These are phyloP conservation scores for Polypterus bichir DNA, from an alignment of 2,113 vertebrate genomes.

Conservation along the genomic window DNA sequence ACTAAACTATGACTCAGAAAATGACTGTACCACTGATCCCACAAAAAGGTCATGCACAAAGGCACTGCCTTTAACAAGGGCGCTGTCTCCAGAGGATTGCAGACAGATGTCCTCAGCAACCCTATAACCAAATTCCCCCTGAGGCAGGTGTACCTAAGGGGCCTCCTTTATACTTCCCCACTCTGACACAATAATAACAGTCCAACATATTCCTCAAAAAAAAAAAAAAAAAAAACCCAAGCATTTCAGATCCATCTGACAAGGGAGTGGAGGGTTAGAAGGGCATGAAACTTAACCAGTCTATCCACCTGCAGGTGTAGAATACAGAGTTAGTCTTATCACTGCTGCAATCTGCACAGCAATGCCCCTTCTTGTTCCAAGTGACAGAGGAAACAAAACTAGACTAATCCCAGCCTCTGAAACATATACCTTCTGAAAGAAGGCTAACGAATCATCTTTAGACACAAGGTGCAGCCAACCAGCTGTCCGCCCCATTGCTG, in stretches of 20 bases:
- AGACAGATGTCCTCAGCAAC: no score
- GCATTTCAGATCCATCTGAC: background rate
- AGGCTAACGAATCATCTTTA: conserved; percentile 11
- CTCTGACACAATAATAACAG: background rate
- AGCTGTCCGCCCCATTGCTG: conserved; percentile 15
- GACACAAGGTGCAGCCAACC: conserved; percentile 18
- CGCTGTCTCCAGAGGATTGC: no score
- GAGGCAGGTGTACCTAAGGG: no score
- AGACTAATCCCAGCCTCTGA: conserved; percentile 16
- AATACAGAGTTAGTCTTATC: conserved; percentile 1
- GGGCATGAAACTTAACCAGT: conserved; percentile 12
- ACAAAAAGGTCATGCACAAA: no score
- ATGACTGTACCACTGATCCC: no score
- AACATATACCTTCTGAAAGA: conserved; percentile 12
- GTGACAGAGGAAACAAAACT: conserved; percentile 14
- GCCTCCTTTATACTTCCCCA: no score
- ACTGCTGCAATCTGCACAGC: conserved; percentile 6
- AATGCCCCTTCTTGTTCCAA: conserved; percentile 1
- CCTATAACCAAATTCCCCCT: no score
- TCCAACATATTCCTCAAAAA: background rate
- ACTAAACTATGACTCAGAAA: no score
- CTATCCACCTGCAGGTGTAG: conserved; percentile 5
- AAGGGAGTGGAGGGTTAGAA: background rate
- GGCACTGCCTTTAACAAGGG: no score
- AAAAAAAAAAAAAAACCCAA: background rate